Evolutionary conservation across 2,797 vertebrate species (phyloP).

Genomic region (Lerista edwardsae): DNA sequence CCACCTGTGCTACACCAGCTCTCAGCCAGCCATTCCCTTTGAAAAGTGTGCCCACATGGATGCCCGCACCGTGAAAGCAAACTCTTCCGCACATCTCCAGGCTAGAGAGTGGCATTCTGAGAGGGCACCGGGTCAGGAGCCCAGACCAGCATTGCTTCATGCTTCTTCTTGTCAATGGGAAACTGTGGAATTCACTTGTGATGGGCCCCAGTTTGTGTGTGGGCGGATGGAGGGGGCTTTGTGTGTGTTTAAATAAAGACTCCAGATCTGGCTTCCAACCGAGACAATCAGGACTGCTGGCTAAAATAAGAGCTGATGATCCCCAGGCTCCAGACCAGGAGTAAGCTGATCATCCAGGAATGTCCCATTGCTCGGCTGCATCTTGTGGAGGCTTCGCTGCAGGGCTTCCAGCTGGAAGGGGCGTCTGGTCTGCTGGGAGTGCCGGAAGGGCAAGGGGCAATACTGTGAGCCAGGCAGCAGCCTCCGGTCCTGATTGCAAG

Average conservation of each 20-base stretch:
- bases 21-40: background rate
- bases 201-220: too few relatives aligned
- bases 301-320: constrained; percentile 9
- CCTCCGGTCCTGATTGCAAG: background rate
- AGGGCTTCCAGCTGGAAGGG: background rate
- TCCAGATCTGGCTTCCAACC: background rate
- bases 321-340: background rate
- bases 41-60: too few relatives aligned
- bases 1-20: background rate
- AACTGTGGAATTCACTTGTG: background rate
- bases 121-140: background rate
- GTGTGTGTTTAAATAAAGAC: background rate
- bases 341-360: background rate
- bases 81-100: background rate
- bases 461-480: background rate
- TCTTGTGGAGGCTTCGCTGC: background rate
- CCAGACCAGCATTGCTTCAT: background rate
- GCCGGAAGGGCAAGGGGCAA: background rate
- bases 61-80: background rate
- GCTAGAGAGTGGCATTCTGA: background rate
- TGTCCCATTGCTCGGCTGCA: too few relatives aligned
- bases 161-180: background rate
- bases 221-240: too few relatives aligned
- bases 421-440: too few relatives aligned
- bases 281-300: background rate